Evolutionary conservation across 2,797 vertebrate genomes (phyloP).

Genomic region (Notolabrus celidotus): DNA sequence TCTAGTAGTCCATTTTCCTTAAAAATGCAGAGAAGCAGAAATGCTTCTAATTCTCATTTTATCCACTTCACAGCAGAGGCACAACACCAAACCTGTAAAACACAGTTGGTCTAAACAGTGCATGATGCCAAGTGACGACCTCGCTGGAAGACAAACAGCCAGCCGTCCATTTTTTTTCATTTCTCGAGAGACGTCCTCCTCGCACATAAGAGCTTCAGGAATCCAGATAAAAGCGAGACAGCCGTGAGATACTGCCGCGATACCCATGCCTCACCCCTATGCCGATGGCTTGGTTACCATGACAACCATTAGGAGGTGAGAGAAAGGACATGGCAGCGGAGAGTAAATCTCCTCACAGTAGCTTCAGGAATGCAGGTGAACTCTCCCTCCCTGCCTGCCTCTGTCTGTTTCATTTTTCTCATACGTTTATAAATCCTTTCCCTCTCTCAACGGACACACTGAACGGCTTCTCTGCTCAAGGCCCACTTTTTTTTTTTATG

Average conservation of each 20-base stretch:
- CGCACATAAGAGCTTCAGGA: constrained; percentile 40
- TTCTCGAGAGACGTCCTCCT: constrained; percentile 53
- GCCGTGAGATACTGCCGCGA: constrained; percentile 32
- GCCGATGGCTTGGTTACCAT: constrained; percentile 67
- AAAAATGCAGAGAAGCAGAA: too few relatives aligned
- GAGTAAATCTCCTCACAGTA: constrained; percentile 72
- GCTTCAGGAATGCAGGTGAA: constrained; percentile 78
- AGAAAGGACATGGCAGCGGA: constrained; percentile 67
- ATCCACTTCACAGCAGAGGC: constrained; percentile 24
- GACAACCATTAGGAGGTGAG: constrained; percentile 75
- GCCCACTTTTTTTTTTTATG: constrained; percentile 54
- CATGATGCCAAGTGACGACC: constrained; percentile 54
- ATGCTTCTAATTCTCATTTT: too few relatives aligned
- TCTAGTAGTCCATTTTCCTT: too few relatives aligned
- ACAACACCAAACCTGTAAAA: constrained; percentile 65
- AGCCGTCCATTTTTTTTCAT: constrained; percentile 51
- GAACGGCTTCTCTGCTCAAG: constrained; percentile 22
- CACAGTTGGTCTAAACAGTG: constrained; percentile 58
- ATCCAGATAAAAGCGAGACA: constrained; percentile 65
- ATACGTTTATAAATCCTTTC: constrained; percentile 46
- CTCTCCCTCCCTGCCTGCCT: constrained; percentile 46
- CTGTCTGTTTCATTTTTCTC: constrained; percentile 24
- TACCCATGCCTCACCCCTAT: constrained; percentile 51
- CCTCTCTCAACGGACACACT: constrained; percentile 30
- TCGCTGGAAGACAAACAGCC: constrained; percentile 61